Evolutionary conservation across 2,888 invertebrate species (phyloP).

Genomic region (Acronicta psi): DNA sequence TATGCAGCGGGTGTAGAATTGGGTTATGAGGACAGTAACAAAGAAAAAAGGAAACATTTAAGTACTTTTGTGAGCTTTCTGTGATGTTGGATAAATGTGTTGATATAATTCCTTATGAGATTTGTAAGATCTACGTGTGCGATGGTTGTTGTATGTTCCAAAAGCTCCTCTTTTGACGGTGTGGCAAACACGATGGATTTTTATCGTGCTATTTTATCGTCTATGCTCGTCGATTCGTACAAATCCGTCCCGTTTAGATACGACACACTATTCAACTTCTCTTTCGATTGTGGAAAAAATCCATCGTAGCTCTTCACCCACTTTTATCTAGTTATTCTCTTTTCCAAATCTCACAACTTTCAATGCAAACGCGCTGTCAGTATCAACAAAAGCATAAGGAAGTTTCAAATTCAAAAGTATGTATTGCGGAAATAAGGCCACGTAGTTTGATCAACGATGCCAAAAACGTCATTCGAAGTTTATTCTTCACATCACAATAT

Average conservation of each 20-base stretch:
- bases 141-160: too few species aligned
- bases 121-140: too few species aligned
- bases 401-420: slow-evolving; percentile 25
- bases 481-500: slow-evolving; percentile 36
- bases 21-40: slow-evolving; percentile 9
- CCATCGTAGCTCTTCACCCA: too few species aligned
- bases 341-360: slow-evolving; percentile 1
- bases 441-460: slow-evolving; percentile 23
- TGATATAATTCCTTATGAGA: too few species aligned
- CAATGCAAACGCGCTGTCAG: slow-evolving; percentile 22
- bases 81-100: not conserved
- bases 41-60: slow-evolving; percentile 7
- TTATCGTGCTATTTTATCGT: too few species aligned
- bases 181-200: too few species aligned
- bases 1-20: slow-evolving; percentile 15
- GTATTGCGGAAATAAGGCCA: slow-evolving; percentile 15
- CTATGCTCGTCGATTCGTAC: too few species aligned
- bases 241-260: too few species aligned
- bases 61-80: slow-evolving; percentile 9
- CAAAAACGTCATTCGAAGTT: slow-evolving; percentile 36
- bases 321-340: too few species aligned
- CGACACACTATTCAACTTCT: not conserved
- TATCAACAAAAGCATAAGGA: slow-evolving; percentile 9
- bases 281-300: not conserved
- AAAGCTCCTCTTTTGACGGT: too few species aligned